Evolutionary conservation across 64 coral and sea anemone species (phyloP).

Genomic region (Dendrophyllia cribrosa): DNA sequence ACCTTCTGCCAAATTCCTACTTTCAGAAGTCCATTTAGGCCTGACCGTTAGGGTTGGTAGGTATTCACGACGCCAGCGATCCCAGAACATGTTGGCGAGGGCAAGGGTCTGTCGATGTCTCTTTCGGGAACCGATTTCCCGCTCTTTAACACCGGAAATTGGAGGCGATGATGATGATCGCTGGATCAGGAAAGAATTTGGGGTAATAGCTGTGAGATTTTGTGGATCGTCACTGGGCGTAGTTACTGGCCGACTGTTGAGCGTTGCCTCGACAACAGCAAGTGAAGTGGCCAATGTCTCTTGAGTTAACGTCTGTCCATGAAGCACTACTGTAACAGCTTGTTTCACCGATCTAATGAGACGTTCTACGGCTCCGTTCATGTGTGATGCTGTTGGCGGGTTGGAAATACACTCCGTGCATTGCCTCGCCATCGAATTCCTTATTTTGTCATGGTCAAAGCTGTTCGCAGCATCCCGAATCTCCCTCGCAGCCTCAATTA

Average conservation of each 20-base stretch:
- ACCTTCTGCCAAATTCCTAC: neutral
- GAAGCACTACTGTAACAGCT: slow-evolving; percentile 15
- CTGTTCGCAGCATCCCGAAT: slow-evolving; percentile 23
- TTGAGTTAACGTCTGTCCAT: slow-evolving; percentile 67
- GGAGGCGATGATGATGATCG: neutral
- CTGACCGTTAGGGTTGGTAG: too few species aligned
- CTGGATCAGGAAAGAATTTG: neutral
- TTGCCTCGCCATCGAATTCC: slow-evolving; percentile 36
- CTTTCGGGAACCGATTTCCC: neutral
- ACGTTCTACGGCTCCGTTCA: slow-evolving; percentile 40
- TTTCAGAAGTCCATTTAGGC: too few species aligned
- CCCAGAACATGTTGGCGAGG: neutral
- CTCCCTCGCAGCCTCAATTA: slow-evolving; percentile 38
- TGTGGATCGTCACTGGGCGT: slow-evolving; percentile 44
- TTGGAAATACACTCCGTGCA: slow-evolving; percentile 49
- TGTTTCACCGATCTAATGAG: slow-evolving; percentile 59
- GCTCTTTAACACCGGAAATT: neutral
- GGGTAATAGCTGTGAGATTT: slow-evolving; percentile 27
- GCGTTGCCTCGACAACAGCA: slow-evolving; percentile 46
- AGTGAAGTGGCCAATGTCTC: slow-evolving; percentile 58
- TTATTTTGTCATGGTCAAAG: slow-evolving; percentile 52
- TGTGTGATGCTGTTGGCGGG: slow-evolving; percentile 38
- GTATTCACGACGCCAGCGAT: too few species aligned
- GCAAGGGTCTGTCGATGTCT: neutral
- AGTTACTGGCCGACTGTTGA: slow-evolving; percentile 66